Evolutionary conservation across 2,113 vertebrate genomes (phyloP).

Genomic region (Hymenochirus boettgeri): DNA sequence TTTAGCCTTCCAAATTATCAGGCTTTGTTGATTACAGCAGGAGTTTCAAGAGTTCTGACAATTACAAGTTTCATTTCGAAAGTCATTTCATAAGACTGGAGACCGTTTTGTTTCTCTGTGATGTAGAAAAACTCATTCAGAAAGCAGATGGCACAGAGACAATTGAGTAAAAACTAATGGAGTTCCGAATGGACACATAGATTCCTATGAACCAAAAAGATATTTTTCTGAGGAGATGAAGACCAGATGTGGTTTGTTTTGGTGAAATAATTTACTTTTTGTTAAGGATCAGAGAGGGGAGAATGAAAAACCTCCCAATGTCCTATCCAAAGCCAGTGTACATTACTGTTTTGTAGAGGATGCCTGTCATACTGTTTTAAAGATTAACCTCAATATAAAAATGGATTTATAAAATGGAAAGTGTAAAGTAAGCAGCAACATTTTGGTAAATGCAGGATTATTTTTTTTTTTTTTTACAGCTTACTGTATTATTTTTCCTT

Average conservation of each 20-base stretch:
- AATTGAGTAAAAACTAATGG: conserved; percentile 69
- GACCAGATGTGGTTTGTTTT: conserved; percentile 67
- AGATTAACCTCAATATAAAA: conserved; percentile 26
- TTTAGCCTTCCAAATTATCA: conserved; percentile 45
- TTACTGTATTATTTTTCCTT: conserved; percentile 4
- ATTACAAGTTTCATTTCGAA: conserved; percentile 53
- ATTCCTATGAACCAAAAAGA: conserved; percentile 58
- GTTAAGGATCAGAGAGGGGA: conserved; percentile 49
- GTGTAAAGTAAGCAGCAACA: neutral
- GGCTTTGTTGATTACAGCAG: conserved; percentile 49
- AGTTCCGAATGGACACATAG: conserved; percentile 64
- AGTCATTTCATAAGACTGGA: conserved; percentile 48
- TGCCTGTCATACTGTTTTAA: neutral
- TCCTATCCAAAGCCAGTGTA: conserved; percentile 46
- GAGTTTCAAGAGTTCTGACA: conserved; percentile 46
- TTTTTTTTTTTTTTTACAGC: neutral
- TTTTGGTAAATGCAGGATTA: neutral
- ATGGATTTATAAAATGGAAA: conserved; percentile 10
- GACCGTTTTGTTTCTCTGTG: conserved; percentile 44
- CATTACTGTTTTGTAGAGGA: conserved; percentile 4
- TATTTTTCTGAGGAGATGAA: conserved; percentile 48
- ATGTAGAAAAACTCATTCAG: conserved; percentile 28
- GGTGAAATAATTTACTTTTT: conserved; percentile 59
- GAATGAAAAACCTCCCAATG: conserved; percentile 42
- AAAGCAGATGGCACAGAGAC: conserved; percentile 65